Conservation (phyloP, 2,797 vertebrate species). For the Halcyon smyrnensis region DNA sequence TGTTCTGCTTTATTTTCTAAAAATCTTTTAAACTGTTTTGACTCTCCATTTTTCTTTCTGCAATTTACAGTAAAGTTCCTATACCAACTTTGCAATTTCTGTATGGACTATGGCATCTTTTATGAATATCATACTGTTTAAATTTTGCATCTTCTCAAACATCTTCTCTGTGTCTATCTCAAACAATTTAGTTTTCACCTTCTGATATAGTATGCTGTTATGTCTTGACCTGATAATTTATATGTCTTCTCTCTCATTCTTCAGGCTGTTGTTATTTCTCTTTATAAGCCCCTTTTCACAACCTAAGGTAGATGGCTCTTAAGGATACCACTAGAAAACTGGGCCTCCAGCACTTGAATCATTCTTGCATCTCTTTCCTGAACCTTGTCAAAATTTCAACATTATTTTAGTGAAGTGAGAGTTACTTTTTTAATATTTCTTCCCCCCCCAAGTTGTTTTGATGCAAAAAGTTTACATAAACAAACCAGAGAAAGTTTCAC, state of each 20-base stretch:
- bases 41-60: not conserved
- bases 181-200: not conserved
- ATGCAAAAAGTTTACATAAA: not conserved
- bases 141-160: not conserved
- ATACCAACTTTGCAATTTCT: not conserved
- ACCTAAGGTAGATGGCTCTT: not conserved
- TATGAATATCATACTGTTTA: not conserved
- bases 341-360: not conserved
- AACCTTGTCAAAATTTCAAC: not conserved
- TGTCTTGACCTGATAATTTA: not conserved
- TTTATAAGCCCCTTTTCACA: not conserved
- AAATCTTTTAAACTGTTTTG: not conserved
- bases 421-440: not conserved
- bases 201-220: not conserved
- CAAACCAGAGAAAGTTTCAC: not conserved
- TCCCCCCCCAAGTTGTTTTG: not conserved
- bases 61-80: not conserved
- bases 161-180: not conserved
- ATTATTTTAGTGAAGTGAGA: not conserved
- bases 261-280: not conserved
- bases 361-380: not conserved
- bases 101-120: not conserved
- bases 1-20: not conserved
- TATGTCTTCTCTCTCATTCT: not conserved
- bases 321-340: not conserved